Evolutionary conservation across 1,140 invertebrate species (phyloP).

Genomic region (Hyposmocoma kahamanoa): DNA sequence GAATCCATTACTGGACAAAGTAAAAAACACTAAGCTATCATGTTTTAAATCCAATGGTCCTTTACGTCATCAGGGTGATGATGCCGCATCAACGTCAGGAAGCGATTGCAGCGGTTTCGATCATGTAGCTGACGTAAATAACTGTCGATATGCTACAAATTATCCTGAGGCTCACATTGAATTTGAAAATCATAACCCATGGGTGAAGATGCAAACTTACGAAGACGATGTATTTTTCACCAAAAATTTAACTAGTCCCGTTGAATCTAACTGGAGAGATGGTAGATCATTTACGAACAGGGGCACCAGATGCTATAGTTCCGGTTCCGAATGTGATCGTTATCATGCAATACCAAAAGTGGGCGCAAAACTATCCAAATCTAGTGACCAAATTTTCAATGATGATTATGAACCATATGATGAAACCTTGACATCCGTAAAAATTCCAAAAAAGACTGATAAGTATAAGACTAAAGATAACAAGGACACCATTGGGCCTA

Average conservation of each 20-base stretch:
- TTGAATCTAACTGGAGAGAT: conserved; percentile 55
- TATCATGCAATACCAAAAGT: conserved; percentile 64
- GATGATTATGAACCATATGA: conserved; percentile 59
- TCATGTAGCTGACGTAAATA: conserved; percentile 63
- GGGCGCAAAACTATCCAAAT: conserved; percentile 65
- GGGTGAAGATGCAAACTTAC: conserved; percentile 65
- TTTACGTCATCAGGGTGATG: conserved; percentile 63
- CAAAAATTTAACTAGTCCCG: conserved; percentile 41
- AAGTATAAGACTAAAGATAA: conserved; percentile 63
- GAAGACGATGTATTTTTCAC: conserved; percentile 68
- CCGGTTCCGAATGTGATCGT: conserved; percentile 66
- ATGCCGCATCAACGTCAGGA: conserved; percentile 66
- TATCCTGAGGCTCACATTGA: conserved; percentile 56
- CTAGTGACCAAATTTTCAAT: conserved; percentile 72
- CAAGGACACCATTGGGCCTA: conserved; percentile 69
- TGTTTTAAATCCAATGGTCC: conserved; percentile 76
- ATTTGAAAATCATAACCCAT: conserved; percentile 68
- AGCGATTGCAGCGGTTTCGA: conserved; percentile 74
- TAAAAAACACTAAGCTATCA: conserved; percentile 81
- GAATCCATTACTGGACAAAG: conserved; percentile 80
- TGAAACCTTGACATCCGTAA: conserved; percentile 33
- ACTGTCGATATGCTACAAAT: conserved; percentile 51
- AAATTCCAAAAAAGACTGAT: conserved; percentile 66
- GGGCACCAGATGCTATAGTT: conserved; percentile 69
- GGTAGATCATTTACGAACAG: conserved; percentile 51